A percentile compares a stretch with the other conserved stretches of the same genome.
Evolutionary conservation across 2,113 vertebrate genomes (phyloP).

Genomic region (Gnathonemus longibarbis): DNA sequence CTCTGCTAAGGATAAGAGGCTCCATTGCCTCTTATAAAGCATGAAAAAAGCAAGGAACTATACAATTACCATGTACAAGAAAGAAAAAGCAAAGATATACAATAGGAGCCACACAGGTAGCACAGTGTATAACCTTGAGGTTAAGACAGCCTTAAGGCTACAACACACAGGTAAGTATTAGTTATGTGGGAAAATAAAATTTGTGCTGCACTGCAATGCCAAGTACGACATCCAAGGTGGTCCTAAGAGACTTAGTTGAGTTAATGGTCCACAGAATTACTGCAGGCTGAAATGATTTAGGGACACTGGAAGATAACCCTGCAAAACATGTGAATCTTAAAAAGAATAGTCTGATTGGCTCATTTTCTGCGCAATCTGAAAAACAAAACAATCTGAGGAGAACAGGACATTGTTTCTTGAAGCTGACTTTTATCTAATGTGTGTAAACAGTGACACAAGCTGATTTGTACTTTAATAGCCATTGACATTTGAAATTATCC

Average conservation of each 20-base stretch:
- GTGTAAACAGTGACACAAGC: background rate
- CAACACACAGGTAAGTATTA: background rate
- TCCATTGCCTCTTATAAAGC: background rate
- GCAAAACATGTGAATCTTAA: background rate
- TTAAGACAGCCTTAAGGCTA: background rate
- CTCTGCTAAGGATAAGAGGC: background rate
- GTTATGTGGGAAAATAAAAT: background rate
- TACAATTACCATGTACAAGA: background rate
- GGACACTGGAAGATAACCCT: background rate
- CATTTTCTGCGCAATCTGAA: background rate
- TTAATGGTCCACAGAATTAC: background rate
- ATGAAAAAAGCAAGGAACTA: background rate
- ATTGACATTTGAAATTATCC: background rate
- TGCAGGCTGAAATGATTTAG: background rate
- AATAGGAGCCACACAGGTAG: background rate
- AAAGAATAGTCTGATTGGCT: background rate
- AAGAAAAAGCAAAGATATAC: background rate
- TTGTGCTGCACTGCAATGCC: background rate
- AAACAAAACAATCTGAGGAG: background rate
- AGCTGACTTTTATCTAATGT: background rate
- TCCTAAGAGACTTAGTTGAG: background rate
- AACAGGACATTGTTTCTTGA: background rate
- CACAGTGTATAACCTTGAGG: background rate
- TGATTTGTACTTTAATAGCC: background rate
- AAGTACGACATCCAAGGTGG: background rate